Conservation (phyloP, 2,113 vertebrate species). For the Protobothrops flavoviridis region DNA sequence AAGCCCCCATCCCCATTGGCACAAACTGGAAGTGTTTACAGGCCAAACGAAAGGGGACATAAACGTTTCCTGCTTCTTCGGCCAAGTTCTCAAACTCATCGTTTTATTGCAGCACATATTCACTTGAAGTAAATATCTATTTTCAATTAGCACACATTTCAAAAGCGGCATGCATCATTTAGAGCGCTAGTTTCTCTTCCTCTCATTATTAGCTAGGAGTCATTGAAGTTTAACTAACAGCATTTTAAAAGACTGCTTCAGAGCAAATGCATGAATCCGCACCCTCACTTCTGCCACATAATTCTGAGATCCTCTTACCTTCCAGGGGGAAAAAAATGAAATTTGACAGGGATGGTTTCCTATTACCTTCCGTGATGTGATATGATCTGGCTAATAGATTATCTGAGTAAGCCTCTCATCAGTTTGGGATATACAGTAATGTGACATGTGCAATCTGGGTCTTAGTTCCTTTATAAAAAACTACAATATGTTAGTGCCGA, state of each 20-base stretch:
- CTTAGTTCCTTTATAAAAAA: neutral
- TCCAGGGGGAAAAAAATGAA: neutral
- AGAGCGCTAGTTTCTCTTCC: conserved; percentile 61
- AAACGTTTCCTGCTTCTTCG: conserved; percentile 19
- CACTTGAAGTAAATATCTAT: conserved; percentile 69
- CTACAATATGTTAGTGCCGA: neutral
- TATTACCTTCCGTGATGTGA: neutral
- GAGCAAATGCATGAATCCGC: neutral
- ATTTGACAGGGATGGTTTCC: neutral
- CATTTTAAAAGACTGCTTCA: conserved; percentile 52
- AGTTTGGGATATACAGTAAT: neutral
- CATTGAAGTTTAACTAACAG: conserved; percentile 61
- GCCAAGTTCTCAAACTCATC: conserved; percentile 42
- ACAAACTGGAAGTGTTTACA: rapidly evolving
- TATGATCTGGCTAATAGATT: neutral
- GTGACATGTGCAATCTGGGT: neutral
- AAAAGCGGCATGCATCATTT: conserved; percentile 64
- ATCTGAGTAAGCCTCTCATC: neutral
- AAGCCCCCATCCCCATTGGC: neutral
- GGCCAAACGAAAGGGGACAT: neutral
- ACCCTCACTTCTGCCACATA: neutral
- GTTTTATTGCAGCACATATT: conserved; percentile 60
- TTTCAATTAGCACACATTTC: conserved; percentile 68
- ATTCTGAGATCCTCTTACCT: neutral
- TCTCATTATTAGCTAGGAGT: conserved; percentile 66